A percentile compares a stretch with the other conserved stretches of the same genome.
Conservation (phyloP, 2,888 invertebrate genomes). For the Octodonta nipae region DNA sequence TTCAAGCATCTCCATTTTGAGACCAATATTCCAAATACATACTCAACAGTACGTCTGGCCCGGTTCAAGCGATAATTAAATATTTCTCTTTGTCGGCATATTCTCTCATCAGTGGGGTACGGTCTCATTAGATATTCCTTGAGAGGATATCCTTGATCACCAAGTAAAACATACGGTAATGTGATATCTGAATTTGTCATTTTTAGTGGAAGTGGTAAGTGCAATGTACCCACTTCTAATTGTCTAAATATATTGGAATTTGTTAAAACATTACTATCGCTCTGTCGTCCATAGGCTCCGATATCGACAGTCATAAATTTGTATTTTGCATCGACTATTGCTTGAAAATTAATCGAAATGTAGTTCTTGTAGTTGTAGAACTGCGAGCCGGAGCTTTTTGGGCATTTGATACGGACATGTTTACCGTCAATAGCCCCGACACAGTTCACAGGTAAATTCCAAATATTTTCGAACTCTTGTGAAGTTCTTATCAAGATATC, state of each 20-base stretch:
- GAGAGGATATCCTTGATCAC: not conserved
- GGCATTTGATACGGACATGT: not conserved
- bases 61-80: not conserved
- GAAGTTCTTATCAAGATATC: too few relatives aligned
- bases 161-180: not conserved
- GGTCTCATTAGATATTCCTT: not conserved
- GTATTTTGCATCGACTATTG: slow-evolving; percentile 1
- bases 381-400: not conserved
- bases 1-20: not conserved
- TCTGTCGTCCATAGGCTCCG: not conserved
- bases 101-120: not conserved
- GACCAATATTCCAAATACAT: not conserved
- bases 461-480: too few relatives aligned
- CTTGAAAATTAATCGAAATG: too few relatives aligned
- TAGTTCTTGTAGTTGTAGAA: slow-evolving; percentile 2
- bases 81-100: slow-evolving; percentile 1
- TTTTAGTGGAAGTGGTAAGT: not conserved
- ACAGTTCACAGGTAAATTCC: not conserved
- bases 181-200: not conserved
- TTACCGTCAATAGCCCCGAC: not conserved
- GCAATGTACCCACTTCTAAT: not conserved
- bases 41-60: not conserved
- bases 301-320: not conserved
- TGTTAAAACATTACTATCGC: not conserved
- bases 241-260: not conserved